Conservation (phyloP, 2,888 invertebrate genomes). For the Hemicrepidius hirtus region DNA sequence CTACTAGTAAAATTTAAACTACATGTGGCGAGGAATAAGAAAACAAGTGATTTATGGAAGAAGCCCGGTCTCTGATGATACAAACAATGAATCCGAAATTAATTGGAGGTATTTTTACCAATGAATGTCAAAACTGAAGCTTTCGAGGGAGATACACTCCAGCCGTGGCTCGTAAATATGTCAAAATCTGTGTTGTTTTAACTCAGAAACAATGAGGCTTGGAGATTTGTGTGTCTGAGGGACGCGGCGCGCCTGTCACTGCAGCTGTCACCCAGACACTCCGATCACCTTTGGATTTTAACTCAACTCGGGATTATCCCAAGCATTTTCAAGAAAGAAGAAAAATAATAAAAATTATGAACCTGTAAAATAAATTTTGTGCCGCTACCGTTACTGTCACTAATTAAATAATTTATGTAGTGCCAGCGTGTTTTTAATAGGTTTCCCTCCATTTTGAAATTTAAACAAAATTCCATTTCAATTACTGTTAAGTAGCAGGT, state of each 20-base stretch:
- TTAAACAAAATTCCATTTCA: slow-evolving; percentile 14
- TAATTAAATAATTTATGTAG: slow-evolving; percentile 27
- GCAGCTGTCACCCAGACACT: slow-evolving; percentile 69
- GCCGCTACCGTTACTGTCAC: slow-evolving; percentile 24
- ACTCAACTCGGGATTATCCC: slow-evolving; percentile 60
- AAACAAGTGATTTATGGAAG: slow-evolving; percentile 45
- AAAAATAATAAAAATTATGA: slow-evolving; percentile 33
- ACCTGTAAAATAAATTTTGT: slow-evolving; percentile 17
- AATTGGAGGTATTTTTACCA: slow-evolving; percentile 65
- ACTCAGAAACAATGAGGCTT: slow-evolving; percentile 71
- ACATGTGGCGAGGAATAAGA: slow-evolving; percentile 11
- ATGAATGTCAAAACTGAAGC: slow-evolving; percentile 64
- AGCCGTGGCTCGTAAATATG: slow-evolving; percentile 70
- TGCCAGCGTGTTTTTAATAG: slow-evolving; percentile 14
- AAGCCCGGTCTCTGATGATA: slow-evolving; percentile 38
- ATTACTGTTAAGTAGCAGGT: too few species aligned
- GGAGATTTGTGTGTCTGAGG: slow-evolving; percentile 71
- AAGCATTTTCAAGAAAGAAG: slow-evolving; percentile 29
- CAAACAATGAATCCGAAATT: slow-evolving; percentile 61
- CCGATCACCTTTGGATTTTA: slow-evolving; percentile 63
- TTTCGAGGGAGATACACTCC: slow-evolving; percentile 60
- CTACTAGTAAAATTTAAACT: slow-evolving; percentile 25
- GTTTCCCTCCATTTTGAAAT: slow-evolving; percentile 15
- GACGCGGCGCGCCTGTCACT: slow-evolving; percentile 65
- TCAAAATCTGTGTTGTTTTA: slow-evolving; percentile 72